phyloP scores from a whole-genome alignment of 2,888 invertebrate species.

The Limnephilus auricula region DNA sequence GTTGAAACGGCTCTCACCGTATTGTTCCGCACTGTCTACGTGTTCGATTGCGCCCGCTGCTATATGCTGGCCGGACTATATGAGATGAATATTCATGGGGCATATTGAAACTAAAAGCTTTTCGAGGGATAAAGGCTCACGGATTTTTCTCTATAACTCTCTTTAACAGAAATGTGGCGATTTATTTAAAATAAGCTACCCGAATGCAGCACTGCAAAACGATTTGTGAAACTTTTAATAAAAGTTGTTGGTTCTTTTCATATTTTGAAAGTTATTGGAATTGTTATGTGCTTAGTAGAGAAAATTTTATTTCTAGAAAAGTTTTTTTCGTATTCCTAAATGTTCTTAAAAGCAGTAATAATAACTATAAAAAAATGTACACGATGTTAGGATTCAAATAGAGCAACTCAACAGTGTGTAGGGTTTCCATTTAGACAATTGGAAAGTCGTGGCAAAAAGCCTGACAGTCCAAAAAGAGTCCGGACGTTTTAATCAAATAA shows the following conservation, averaged over 20 bases:
- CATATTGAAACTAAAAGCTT: constrained; percentile 57
- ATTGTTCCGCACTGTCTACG: neutral
- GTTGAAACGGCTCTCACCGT: constrained; percentile 2
- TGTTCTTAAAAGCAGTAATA: neutral
- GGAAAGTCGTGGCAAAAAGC: too few species aligned
- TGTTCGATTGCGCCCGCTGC: neutral
- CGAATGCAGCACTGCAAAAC: neutral
- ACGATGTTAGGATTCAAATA: too few species aligned
- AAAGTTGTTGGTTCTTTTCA: neutral
- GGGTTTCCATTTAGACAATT: too few species aligned
- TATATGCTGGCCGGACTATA: neutral
- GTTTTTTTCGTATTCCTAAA: neutral
- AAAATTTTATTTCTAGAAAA: neutral
- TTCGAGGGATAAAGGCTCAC: constrained; percentile 33
- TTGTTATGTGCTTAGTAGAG: neutral
- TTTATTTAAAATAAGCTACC: neutral
- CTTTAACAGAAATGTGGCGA: neutral
- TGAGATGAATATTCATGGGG: constrained; percentile 55
- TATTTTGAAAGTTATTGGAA: neutral
- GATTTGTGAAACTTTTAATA: neutral
- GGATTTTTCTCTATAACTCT: constrained; percentile 33
- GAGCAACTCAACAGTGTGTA: too few species aligned
- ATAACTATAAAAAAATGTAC: too few species aligned
- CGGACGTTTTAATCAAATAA: too few species aligned
- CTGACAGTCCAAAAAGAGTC: too few species aligned